These are phyloP conservation scores for Bombus huntii DNA, from an alignment of 1,140 invertebrate species.

Conservation along the genomic window DNA sequence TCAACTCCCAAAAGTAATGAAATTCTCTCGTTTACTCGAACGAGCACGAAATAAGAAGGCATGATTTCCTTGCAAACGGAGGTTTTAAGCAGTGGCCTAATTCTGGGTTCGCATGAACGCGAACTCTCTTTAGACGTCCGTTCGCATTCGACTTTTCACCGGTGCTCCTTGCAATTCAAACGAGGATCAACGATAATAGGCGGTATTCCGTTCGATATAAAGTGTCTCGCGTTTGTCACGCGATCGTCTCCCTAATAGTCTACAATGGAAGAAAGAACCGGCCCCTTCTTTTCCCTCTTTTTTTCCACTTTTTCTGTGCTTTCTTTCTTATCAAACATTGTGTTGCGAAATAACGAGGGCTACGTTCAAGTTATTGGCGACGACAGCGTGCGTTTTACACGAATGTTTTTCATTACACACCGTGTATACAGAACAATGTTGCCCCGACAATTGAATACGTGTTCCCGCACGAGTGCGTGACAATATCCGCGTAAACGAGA, in stretches of 20 bases:
- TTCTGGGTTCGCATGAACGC: slow-evolving; percentile 31
- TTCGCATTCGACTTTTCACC: slow-evolving; percentile 41
- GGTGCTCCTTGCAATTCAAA: slow-evolving; percentile 50
- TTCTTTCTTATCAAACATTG: not conserved
- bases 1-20: not conserved
- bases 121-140: slow-evolving; percentile 29
- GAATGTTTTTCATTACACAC: slow-evolving; percentile 23
- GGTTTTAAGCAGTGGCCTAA: slow-evolving; percentile 16
- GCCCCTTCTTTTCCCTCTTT: no score
- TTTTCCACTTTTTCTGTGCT: not conserved
- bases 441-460: slow-evolving; percentile 62
- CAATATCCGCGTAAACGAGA: slow-evolving; percentile 42
- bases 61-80: not conserved
- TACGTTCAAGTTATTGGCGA: not conserved
- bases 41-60: not conserved
- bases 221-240: slow-evolving; percentile 48
- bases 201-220: slow-evolving; percentile 51
- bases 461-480: slow-evolving; percentile 30
- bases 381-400: not conserved
- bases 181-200: slow-evolving; percentile 46
- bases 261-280: not conserved
- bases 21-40: not conserved
- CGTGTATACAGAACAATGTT: not conserved
- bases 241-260: slow-evolving; percentile 14
- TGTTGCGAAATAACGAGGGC: not conserved